Conservation (phyloP, 2,797 vertebrate genomes). For the Enteromius viviparus region DNA sequence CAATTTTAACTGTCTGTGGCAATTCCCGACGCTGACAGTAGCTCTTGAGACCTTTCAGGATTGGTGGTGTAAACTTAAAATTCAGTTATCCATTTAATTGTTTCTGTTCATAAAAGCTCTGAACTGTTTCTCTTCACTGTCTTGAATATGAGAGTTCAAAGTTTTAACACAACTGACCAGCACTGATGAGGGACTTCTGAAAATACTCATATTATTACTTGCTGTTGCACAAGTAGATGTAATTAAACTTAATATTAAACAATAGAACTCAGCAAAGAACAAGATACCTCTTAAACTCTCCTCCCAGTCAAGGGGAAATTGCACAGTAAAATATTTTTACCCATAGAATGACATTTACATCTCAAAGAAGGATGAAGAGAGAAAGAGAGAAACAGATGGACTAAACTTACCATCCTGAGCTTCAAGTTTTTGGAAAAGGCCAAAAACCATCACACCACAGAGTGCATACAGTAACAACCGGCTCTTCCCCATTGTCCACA, state of each 20-base stretch:
- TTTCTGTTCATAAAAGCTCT: neutral
- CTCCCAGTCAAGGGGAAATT: neutral
- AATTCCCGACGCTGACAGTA: constrained; percentile 16
- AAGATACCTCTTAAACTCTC: neutral
- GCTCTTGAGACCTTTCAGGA: constrained; percentile 16
- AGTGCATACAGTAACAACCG: constrained; percentile 74
- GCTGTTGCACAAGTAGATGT: neutral
- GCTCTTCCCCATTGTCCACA: constrained; percentile 84
- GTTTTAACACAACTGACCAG: neutral
- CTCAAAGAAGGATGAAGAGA: neutral
- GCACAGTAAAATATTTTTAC: neutral
- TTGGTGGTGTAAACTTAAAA: constrained; percentile 16
- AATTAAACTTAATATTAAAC: neutral
- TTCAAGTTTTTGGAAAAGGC: constrained; percentile 64
- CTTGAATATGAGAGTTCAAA: neutral
- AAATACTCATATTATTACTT: neutral
- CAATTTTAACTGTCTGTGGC: constrained; percentile 64
- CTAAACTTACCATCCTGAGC: constrained; percentile 80
- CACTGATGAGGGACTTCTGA: neutral
- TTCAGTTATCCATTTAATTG: neutral
- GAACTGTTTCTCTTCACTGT: neutral
- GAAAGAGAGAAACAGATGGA: neutral
- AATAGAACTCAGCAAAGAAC: neutral
- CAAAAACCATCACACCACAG: constrained; percentile 80
- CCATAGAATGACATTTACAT: neutral